phyloP scores from a whole-genome alignment of 2,113 vertebrate species.

The Peromyscus polionotus region DNA sequence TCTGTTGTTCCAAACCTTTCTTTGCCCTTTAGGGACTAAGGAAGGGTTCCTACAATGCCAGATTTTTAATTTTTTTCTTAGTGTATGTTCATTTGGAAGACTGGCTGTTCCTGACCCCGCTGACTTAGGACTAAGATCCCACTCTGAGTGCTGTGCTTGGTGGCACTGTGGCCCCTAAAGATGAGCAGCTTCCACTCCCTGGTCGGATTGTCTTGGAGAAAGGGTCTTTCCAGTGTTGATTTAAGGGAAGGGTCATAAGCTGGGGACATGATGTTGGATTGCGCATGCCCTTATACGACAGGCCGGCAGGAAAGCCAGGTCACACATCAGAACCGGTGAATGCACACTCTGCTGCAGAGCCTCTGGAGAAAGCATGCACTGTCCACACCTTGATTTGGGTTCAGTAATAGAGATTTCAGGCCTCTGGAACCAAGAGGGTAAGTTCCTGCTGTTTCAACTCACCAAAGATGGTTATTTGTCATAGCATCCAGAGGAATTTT shows the following conservation, averaged over 20 bases:
- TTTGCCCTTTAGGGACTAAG: background rate
- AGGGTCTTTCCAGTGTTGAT: background rate
- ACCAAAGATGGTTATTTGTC: background rate
- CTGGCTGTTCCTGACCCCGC: background rate
- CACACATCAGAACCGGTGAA: background rate
- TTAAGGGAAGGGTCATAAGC: background rate
- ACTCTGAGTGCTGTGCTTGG: background rate
- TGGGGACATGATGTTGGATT: background rate
- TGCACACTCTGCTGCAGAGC: background rate
- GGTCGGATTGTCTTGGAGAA: background rate
- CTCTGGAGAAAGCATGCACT: accelerated
- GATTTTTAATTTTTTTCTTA: background rate
- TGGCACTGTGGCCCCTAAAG: background rate
- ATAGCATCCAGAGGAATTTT: background rate
- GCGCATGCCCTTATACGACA: background rate
- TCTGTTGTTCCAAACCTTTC: background rate
- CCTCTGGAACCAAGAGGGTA: background rate
- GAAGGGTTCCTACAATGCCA: background rate
- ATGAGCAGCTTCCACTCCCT: background rate
- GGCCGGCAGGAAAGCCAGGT: background rate
- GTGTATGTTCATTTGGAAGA: background rate
- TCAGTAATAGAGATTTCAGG: background rate
- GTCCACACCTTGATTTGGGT: background rate
- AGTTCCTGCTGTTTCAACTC: slow-evolving; percentile 9
- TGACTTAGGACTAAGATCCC: background rate